Conservation (phyloP, 2,888 invertebrate genomes). For the Ptychoptera albimana region DNA sequence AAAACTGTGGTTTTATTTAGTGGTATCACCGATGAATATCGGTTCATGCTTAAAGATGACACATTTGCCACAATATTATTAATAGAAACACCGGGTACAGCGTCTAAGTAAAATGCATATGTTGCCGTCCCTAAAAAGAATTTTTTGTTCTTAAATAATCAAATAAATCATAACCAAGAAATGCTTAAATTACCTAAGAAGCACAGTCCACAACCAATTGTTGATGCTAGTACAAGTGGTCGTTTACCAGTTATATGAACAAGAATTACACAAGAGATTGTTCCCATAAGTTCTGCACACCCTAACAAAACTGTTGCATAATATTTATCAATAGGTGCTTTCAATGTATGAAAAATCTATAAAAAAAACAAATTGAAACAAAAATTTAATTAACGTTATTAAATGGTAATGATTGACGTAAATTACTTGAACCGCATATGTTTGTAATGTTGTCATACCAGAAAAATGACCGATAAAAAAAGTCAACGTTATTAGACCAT, state of each 20-base stretch:
- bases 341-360: constrained; percentile 50
- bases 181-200: constrained; percentile 31
- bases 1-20: not conserved
- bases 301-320: constrained; percentile 59
- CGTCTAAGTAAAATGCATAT: constrained; percentile 26
- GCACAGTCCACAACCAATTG: constrained; percentile 46
- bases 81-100: constrained; percentile 27
- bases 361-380: constrained; percentile 2
- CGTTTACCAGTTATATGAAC: constrained; percentile 62
- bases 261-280: constrained; percentile 44
- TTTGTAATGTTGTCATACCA: constrained; percentile 57
- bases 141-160: not conserved
- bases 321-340: constrained; percentile 60
- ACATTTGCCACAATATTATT: constrained; percentile 28
- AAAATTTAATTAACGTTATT: not conserved
- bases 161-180: not conserved
- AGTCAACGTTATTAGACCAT: constrained; percentile 42
- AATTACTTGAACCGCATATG: constrained; percentile 48
- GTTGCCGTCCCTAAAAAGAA: constrained; percentile 18
- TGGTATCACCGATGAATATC: not conserved
- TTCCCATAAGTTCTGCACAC: constrained; percentile 49
- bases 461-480: constrained; percentile 63
- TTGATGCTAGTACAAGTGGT: constrained; percentile 47
- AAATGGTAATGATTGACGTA: not conserved
- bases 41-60: constrained; percentile 20